Evolutionary conservation across 2,113 vertebrate species (phyloP), one percentile per base, ranked within the genome.

Genomic region (Romanogobio albipinnatus): DNA sequence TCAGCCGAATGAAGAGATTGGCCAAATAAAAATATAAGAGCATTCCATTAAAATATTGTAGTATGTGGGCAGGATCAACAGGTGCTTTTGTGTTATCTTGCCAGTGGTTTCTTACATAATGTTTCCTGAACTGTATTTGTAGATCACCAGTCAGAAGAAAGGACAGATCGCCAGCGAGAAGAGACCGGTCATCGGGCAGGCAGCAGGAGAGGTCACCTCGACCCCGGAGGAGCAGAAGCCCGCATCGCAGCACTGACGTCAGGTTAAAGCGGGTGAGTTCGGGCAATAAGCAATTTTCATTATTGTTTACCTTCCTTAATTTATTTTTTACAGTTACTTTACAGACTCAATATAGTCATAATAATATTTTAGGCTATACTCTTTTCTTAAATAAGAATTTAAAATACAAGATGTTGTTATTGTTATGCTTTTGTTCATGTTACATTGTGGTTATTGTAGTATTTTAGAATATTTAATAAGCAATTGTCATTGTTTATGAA

Each of bases 261-360:
- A 96, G 91, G 90, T 90, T 98, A 84, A 98, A 98, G 90, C 95
- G 96, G 95, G 98, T 97, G 84, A 95, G 76, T 73, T 17, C 5
- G 0, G 17, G n/a, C n/a, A n/a, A n/a, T n/a, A n/a, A n/a, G n/a
- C n/a, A n/a, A n/a, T n/a, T n/a, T n/a, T n/a, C n/a, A n/a, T n/a
- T n/a, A n/a, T n/a, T n/a, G n/a, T n/a, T n/a, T n/a, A n/a, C n/a
- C n/a, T n/a, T n/a, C n/a, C n/a, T n/a, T n/a, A n/a, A n/a, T n/a
- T n/a, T n/a, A n/a, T n/a, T n/a, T n/a, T n/a, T n/a, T n/a, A n/a
- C n/a, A n/a, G n/a, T n/a, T n/a, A n/a, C n/a, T n/a, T n/a, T n/a
- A n/a, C n/a, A n/a, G n/a, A n/a, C n/a, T n/a, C n/a, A n/a, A n/a
- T n/a, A n/a, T n/a, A n/a, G n/a, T n/a, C n/a, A n/a, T n/a, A n/a